Evolutionary conservation across 2,797 vertebrate species (phyloP), one percentile per base, ranked within the genome.

Genomic region (Hipposideros larvatus): DNA sequence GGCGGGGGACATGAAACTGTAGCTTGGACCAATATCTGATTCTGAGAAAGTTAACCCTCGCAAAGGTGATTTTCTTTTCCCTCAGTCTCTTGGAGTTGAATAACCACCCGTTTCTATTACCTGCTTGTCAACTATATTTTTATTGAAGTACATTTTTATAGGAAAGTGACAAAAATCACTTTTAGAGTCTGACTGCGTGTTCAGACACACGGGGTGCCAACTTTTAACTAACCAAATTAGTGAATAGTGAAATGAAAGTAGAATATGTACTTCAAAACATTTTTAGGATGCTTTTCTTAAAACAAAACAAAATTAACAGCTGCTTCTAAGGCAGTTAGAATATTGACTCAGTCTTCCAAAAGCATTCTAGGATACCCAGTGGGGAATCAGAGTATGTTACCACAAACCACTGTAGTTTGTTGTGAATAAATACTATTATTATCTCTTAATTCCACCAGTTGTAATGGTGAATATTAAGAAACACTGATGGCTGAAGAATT

Each of bases 31-130:
- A 97, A 51, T 97, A 98, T 98, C 98, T 98, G 97, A 98, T 98
- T 98, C 98, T 98, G 98, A 98, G 98, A 98, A 99, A 98, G 97
- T 98, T 98, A 98, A 98, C 98, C 96, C 98, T 98, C 77, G 91
- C 82, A 97, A 98, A 98, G 97, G 96, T 96, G 96, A 91, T 80
- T 91, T 93, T 94, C 96, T 88, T 92, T 90, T 91, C 94, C 91
- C 95, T 87, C 48, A 0, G 86, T 87, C 91, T 91, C 95, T 71
- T 65, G 89, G 74, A 59, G 48, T 91, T 75, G 75, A 95, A 93
- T 84, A 94, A 91, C 88, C 89, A 85, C 65, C 95, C 55, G 86
- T 94, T 95, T 92, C 91, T 53, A 61, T 78, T 66, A 57, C 57
- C 31, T 91, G 92, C 94, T 87, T 85, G 79, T 84, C 89, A 43